These are phyloP conservation scores for Thamnophis sirtalis DNA, from an alignment of 2,113 vertebrate species.

Conservation along the genomic window DNA sequence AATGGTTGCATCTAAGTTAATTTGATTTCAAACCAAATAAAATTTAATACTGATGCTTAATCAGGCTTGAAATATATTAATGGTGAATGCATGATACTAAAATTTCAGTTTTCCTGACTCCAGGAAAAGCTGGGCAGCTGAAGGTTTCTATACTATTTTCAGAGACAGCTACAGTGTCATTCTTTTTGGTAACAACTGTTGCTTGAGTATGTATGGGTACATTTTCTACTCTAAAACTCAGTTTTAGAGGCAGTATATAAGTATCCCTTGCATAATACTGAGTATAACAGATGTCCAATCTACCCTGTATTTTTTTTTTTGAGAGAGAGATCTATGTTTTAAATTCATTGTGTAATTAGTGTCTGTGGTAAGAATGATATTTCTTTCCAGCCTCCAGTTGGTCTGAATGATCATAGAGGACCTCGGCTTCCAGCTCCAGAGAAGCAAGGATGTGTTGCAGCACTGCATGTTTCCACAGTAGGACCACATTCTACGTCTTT, in stretches of 20 bases:
- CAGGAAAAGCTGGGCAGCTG: neutral
- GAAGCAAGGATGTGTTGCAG: conserved; percentile 73
- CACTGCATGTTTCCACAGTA: conserved; percentile 73
- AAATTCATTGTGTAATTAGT: neutral
- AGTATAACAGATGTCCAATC: neutral
- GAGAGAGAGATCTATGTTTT: neutral
- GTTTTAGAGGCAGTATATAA: neutral
- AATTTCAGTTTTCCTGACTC: neutral
- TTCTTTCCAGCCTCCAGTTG: conserved; percentile 68
- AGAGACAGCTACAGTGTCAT: neutral
- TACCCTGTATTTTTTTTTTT: neutral
- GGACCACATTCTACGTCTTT: conserved; percentile 75
- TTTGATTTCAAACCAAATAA: neutral
- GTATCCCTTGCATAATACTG: neutral
- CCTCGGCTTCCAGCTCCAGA: conserved; percentile 70
- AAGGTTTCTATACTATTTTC: neutral
- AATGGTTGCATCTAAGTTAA: neutral
- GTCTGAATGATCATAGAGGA: conserved; percentile 73
- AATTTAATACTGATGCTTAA: neutral
- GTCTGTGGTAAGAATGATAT: neutral
- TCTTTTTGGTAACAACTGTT: neutral
- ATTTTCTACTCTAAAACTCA: neutral
- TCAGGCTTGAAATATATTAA: neutral
- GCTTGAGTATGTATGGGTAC: neutral
- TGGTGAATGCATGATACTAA: neutral